Base-by-base conservation (phyloP, 2,113 vertebrate genomes). In the Onychostruthus taczanowskii region DNA sequence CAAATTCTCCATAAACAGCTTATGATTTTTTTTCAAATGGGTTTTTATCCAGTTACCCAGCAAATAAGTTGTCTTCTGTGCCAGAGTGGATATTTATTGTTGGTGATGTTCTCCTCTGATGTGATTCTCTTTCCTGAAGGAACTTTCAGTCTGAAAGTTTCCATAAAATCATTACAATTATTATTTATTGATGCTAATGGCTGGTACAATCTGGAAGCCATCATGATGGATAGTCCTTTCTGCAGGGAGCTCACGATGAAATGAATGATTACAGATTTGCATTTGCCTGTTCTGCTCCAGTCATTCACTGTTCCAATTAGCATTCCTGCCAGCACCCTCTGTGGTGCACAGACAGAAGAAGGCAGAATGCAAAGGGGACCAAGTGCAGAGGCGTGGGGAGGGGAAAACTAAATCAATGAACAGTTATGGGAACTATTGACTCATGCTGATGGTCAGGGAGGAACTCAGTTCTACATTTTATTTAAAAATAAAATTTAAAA, bases 111-210 rank as follows among this genome's bases (percentile, higher is more conserved):
- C 47, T 94, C 46, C 58, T 93, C 52, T 72, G 85, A 73, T 66
- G 68, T 37, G 72, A 75, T 94, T 93, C 90, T 77, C 85, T 90
- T 94, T 94, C 76, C 53, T 94, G 62, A 92, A 84, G 61, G 56
- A 92, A 72, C 85, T 87, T 81, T 35, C 13, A 6, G 64, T 12
- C 79, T 81, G 82, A 53, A 47, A 80, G 91, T 96, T 96, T 86
- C 67, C 35, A 58, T 82, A 64, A 81, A 89, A 94, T 91, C 69
- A 31, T 93, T 88, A 50, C 64, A 94, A 37, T 90, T 96, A 81
- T 84, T 93, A 93, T 90, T 95, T 96, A 92, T 90, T 89, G 77
- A 72, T 92, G 69, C 43, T 78, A 91, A 88, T 85, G 78, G 50
- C 87, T 79, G 47, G 64, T 78, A 66, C 80, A 82, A 16, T 81